phyloP scores from a whole-genome alignment of 2,888 invertebrate species.

The Macroteleia sp. region DNA sequence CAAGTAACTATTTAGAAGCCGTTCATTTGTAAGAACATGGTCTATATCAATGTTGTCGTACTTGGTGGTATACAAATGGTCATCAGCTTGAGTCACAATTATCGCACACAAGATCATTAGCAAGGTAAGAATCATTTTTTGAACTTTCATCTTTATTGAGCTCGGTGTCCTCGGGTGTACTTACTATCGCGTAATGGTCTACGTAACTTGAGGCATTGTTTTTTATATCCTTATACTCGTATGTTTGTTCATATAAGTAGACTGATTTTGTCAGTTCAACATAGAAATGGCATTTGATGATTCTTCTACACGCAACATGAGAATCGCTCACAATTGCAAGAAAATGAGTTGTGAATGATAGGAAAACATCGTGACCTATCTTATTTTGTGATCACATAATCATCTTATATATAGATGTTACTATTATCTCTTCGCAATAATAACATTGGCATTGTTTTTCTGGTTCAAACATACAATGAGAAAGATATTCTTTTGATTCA shows the following conservation, averaged over 20 bases:
- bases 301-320: constrained; percentile 42
- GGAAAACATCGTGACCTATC: constrained; percentile 23
- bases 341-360: constrained; percentile 2
- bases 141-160: constrained; percentile 49
- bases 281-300: constrained; percentile 49
- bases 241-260: constrained; percentile 9
- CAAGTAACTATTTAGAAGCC: too few relatives aligned
- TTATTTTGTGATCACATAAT: background rate
- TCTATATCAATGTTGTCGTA: constrained; percentile 89
- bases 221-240: constrained; percentile 39
- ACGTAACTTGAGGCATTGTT: constrained; percentile 1
- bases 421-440: too few relatives aligned
- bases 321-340: constrained; percentile 18
- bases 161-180: constrained; percentile 33
- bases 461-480: too few relatives aligned
- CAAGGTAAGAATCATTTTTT: constrained; percentile 49
- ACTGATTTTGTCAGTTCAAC: background rate
- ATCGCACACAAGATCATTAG: constrained; percentile 49
- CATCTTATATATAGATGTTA: too few relatives aligned
- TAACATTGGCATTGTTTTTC: too few relatives aligned
- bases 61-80: constrained; percentile 86
- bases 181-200: constrained; percentile 36
- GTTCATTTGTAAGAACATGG: constrained; percentile 87
- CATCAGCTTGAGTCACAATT: constrained; percentile 55
- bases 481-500: too few relatives aligned